These are phyloP conservation scores for Megalops atlanticus DNA, from an alignment of 2,113 vertebrate species.

Conservation along the genomic window DNA sequence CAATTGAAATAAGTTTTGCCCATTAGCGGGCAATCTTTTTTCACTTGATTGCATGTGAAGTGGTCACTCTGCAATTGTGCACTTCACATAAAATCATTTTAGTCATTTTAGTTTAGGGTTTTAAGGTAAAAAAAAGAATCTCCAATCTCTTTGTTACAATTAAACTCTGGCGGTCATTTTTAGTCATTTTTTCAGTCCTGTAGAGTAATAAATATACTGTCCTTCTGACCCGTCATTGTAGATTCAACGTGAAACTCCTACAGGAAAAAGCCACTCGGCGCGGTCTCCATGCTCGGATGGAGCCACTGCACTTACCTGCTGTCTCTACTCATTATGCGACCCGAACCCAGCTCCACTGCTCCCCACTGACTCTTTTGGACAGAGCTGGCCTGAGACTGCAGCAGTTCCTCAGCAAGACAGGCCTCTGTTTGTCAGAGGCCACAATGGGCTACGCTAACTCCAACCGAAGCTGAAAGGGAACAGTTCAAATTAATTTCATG, in stretches of 20 bases:
- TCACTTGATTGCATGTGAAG: too few relatives aligned
- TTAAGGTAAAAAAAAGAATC: too few relatives aligned
- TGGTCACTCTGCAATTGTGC: too few relatives aligned
- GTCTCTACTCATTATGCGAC: not conserved
- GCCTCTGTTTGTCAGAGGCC: not conserved
- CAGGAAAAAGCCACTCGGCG: not conserved
- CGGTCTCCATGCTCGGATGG: not conserved
- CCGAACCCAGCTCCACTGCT: not conserved
- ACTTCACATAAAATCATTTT: too few relatives aligned
- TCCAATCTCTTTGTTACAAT: too few relatives aligned
- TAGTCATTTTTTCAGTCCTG: not conserved
- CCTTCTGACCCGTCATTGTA: not conserved
- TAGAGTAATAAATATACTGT: not conserved
- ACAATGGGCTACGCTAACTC: not conserved
- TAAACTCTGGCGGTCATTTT: too few relatives aligned
- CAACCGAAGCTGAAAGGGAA: not conserved
- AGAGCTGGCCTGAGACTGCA: too few relatives aligned
- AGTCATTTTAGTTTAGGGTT: too few relatives aligned
- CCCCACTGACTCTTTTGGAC: not conserved
- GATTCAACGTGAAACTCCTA: not conserved
- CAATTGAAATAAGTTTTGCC: too few relatives aligned
- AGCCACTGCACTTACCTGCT: not conserved
- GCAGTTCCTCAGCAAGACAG: not conserved
- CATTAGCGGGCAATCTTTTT: too few relatives aligned
- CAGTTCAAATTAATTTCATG: not conserved